phyloP scores from a whole-genome alignment of 1,140 invertebrate species.

The Orius laevigatus region DNA sequence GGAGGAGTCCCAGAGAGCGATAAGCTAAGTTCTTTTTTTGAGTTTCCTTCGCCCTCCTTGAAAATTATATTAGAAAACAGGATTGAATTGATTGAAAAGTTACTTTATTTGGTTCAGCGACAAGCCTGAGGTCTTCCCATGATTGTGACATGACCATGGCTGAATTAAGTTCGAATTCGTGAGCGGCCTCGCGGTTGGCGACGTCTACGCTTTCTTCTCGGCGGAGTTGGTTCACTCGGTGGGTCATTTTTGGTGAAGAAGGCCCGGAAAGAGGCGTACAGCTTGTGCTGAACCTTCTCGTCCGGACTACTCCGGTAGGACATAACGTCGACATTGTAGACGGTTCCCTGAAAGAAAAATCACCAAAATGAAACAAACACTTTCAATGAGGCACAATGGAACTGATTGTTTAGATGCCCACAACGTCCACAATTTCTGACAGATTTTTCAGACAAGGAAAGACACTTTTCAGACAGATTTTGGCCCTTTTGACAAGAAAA shows the following conservation, averaged over 20 bases:
- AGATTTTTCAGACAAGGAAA: too few species aligned
- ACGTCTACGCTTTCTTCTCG: conserved; percentile 76
- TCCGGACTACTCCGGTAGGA: conserved; percentile 29
- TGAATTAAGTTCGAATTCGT: conserved; percentile 71
- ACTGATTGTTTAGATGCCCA: too few species aligned
- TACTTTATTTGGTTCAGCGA: conserved; percentile 34
- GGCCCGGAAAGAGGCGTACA: conserved; percentile 45
- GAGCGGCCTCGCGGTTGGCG: conserved; percentile 66
- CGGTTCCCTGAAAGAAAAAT: conserved; percentile 28
- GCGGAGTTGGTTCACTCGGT: conserved; percentile 66
- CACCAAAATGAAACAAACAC: too few species aligned
- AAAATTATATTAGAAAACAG: background rate
- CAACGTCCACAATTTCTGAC: too few species aligned
- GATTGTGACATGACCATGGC: conserved; percentile 82
- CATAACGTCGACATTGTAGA: conserved; percentile 24
- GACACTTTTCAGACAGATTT: too few species aligned
- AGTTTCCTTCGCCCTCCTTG: background rate
- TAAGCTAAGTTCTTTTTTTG: background rate
- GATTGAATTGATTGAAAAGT: background rate
- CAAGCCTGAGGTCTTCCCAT: conserved; percentile 69
- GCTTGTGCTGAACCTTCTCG: conserved; percentile 67
- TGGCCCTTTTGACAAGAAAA: too few species aligned
- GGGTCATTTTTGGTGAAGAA: conserved; percentile 47
- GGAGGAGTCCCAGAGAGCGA: background rate
- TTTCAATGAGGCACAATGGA: too few species aligned